Conservation (phyloP, 2,888 invertebrate genomes). For the Scrobipalpa costella region DNA sequence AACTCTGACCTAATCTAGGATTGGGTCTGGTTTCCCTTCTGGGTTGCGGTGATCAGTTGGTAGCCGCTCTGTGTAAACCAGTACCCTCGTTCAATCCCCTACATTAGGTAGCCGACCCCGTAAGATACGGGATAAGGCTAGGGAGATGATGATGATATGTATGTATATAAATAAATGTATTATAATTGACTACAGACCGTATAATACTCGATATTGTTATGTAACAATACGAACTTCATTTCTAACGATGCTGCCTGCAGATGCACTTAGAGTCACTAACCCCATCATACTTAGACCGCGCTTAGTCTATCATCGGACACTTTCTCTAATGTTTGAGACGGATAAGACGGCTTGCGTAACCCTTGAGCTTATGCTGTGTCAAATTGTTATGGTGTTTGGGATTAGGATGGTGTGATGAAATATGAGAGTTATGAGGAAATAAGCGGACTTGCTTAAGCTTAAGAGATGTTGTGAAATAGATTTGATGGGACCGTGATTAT, state of each 20-base stretch:
- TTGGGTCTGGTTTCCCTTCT: too few species aligned
- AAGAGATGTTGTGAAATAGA: not conserved
- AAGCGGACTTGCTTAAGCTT: not conserved
- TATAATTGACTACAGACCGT: too few species aligned
- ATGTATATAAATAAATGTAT: too few species aligned
- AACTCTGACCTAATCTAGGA: too few species aligned
- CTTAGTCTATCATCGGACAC: not conserved
- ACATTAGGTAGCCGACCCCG: too few species aligned
- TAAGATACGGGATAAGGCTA: too few species aligned
- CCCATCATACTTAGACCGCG: slow-evolving; percentile 4
- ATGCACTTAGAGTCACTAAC: slow-evolving; percentile 4
- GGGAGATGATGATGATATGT: too few species aligned
- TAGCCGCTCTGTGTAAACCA: too few species aligned
- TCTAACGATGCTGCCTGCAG: not conserved
- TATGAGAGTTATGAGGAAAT: not conserved
- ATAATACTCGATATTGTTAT: too few species aligned
- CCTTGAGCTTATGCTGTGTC: not conserved
- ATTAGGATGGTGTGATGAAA: not conserved
- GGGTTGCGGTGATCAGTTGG: too few species aligned
- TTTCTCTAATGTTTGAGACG: slow-evolving; percentile 9
- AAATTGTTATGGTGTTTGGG: not conserved
- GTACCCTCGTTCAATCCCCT: too few species aligned
- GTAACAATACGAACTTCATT: not conserved
- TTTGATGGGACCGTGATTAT: not conserved
- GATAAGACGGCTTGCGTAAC: slow-evolving; percentile 2